phyloP scores from a whole-genome alignment of 2,888 invertebrate species.

The Sisyra nigra region DNA sequence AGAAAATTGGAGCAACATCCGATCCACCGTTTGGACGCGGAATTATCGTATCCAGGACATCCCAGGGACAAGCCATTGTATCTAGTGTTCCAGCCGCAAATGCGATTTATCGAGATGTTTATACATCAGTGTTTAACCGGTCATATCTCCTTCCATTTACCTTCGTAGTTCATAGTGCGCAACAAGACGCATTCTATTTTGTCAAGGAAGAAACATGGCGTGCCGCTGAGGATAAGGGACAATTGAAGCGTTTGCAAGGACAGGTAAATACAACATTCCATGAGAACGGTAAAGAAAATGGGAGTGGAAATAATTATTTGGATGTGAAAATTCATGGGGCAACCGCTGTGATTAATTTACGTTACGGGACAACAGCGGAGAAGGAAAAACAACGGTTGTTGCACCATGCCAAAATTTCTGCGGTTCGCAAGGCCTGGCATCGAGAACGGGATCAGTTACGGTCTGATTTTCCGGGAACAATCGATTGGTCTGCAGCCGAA shows the following conservation, averaged over 20 bases:
- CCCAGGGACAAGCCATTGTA: conserved; percentile 64
- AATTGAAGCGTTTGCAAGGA: conserved; percentile 75
- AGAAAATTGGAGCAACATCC: conserved; percentile 64
- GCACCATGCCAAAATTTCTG: conserved; percentile 77
- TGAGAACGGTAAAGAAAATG: conserved; percentile 54
- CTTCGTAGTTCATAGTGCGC: conserved; percentile 72
- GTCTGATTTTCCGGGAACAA: conserved; percentile 54
- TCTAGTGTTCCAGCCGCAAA: conserved; percentile 80
- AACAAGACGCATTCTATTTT: conserved; percentile 86
- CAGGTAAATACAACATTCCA: conserved; percentile 86
- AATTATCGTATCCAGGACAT: conserved; percentile 66
- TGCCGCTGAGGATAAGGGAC: conserved; percentile 74
- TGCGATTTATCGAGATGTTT: conserved; percentile 80
- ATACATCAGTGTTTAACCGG: conserved; percentile 83
- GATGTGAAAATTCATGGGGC: conserved; percentile 84
- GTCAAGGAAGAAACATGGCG: conserved; percentile 86
- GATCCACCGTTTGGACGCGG: conserved; percentile 81
- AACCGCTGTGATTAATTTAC: conserved; percentile 78
- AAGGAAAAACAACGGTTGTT: conserved; percentile 78
- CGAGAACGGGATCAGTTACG: conserved; percentile 75
- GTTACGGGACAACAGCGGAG: conserved; percentile 87
- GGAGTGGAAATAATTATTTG: conserved; percentile 56
- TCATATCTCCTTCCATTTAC: conserved; percentile 77
- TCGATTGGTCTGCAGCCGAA: conserved; percentile 80
- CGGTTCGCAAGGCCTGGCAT: conserved; percentile 85